These are phyloP conservation scores for Rattus norvegicus DNA, from an alignment of 2,113 vertebrate genomes.

Conservation along the genomic window GRCr8 NC_086031.1:36304501-36305000, in stretches of 20 bases:
- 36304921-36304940: neutral
- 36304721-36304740: neutral
- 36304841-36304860: neutral
- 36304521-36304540: too few relatives aligned
- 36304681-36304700: neutral
- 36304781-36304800: neutral
- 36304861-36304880: neutral
- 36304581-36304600: neutral
- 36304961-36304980: neutral
- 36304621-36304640: neutral
- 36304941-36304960: neutral
- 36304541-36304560: neutral
- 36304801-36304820: neutral
- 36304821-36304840: neutral
- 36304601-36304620: neutral
- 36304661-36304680: neutral
- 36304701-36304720: neutral
- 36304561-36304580: neutral
- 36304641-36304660: neutral
- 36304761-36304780: neutral
- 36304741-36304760: neutral
- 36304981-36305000: neutral
- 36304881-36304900: neutral
- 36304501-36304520: too few relatives aligned
- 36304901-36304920: neutral